Conservation (phyloP, 2,797 vertebrate species). For the Etheostoma nigrum region DNA sequence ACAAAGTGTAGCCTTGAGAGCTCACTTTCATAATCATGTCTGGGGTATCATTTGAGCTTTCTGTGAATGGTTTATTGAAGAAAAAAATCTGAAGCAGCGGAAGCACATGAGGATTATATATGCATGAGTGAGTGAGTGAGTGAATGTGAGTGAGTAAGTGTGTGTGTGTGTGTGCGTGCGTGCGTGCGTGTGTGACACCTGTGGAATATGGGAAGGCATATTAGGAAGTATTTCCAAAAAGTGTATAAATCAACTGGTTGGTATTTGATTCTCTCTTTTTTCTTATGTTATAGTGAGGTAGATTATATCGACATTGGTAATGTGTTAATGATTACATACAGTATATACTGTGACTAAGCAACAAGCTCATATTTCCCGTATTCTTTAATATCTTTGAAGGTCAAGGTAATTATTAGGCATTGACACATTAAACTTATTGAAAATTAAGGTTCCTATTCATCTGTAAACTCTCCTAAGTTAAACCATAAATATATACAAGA, state of each 20-base stretch:
- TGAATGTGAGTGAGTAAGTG: neutral
- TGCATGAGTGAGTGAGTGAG: neutral
- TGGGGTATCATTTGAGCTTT: constrained; percentile 49
- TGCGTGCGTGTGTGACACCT: neutral
- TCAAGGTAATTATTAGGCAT: neutral
- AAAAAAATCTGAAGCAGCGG: constrained; percentile 24
- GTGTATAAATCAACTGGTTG: neutral
- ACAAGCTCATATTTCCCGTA: neutral
- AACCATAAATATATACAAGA: neutral
- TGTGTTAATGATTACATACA: no score
- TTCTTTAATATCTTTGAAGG: no score
- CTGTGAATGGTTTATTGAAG: constrained; percentile 56
- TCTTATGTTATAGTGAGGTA: no score
- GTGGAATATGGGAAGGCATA: no score
- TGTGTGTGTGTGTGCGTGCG: neutral
- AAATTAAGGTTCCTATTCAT: neutral
- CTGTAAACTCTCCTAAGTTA: neutral
- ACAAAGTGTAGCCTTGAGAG: constrained; percentile 51
- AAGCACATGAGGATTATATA: constrained; percentile 26
- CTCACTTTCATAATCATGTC: constrained; percentile 55
- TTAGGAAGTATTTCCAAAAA: no score
- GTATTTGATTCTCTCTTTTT: neutral
- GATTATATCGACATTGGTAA: no score
- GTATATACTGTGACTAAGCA: no score
- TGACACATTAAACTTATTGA: neutral